These are phyloP conservation scores for Peromyscus nudipes DNA, from an alignment of 2,797 vertebrate species.

Conservation along the genomic window DNA sequence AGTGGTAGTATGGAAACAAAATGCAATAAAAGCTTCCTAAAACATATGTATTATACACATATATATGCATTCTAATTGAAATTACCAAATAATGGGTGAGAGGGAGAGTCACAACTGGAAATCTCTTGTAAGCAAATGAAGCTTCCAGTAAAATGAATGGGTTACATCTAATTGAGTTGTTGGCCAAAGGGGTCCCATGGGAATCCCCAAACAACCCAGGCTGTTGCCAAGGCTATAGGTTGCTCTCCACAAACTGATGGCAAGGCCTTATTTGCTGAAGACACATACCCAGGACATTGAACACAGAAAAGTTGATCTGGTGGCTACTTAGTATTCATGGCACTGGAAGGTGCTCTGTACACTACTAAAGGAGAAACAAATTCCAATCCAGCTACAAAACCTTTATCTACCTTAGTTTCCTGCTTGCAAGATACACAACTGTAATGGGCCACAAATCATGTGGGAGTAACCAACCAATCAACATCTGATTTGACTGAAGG, in stretches of 20 bases:
- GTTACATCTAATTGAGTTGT: neutral
- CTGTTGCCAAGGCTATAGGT: neutral
- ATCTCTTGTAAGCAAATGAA: neutral
- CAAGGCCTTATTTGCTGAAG: neutral
- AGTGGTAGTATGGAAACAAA: neutral
- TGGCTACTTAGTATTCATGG: neutral
- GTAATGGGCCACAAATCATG: neutral
- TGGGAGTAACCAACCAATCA: neutral
- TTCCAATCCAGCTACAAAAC: neutral
- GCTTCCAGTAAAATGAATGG: neutral
- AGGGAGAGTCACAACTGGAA: neutral
- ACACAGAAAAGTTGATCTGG: too few relatives aligned
- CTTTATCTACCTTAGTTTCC: neutral
- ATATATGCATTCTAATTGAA: neutral
- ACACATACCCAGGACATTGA: neutral
- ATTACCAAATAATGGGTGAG: neutral
- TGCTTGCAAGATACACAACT: neutral
- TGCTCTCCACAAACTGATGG: neutral
- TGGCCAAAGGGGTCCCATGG: neutral
- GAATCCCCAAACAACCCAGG: neutral
- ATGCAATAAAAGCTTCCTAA: neutral
- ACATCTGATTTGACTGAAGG: neutral
- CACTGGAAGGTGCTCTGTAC: neutral
- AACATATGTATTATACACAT: too few relatives aligned
- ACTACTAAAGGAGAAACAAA: neutral